Base-by-base conservation (phyloP, 1,140 invertebrate species). In the Trichonephila inaurata region DNA sequence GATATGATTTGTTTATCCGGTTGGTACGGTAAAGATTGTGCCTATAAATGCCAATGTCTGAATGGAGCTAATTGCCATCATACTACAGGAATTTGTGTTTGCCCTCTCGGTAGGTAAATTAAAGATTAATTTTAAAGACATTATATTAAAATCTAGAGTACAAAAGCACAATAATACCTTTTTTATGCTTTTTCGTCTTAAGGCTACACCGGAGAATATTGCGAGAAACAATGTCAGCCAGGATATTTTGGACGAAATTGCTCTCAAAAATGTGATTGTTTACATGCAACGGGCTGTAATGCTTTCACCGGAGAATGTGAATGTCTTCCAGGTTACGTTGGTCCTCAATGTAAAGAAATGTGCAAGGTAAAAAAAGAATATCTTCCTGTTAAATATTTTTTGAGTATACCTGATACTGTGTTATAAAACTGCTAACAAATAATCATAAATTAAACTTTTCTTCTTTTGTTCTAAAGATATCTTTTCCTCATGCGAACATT, bases 21-120 rank as follows among this genome's bases (percentile, higher is more conserved):
- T 40, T 82, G 61, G 40, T 89, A 93, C 58, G 86, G 90, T 24
- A 61, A 28, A 24, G 19, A 88, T 18, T 94, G 94, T 66, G 40
- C n/a, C 51, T 95, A 96, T 69, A 95, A 96, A 0, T 99, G 99
- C 95, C 97, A 98, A 93, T 99, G 99, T 96, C 97, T 97, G 94
- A 99, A 99, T 95, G 97, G 97, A 44, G 98, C 97, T 0, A 96
- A 96, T 0, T 99, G 98, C 94, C 96, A 98, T 96, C 98, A 98
- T 94, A 97, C 98, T 5, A 98, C 97, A 8, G 98, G 98, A 44
- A 66, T 28, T 19, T 94, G 89, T 61, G 72, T 92, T 28, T 92
- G 91, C 44, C 62, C 4, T n/a, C 51, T 83, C 19, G 90, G 87
- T 94, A 85, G 81, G 40, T 81, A 21, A 51, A 82, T 6, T 7